These are phyloP conservation scores for Girardinichthys multiradiatus DNA, from an alignment of 2,113 vertebrate species.

Conservation along the genomic window DNA sequence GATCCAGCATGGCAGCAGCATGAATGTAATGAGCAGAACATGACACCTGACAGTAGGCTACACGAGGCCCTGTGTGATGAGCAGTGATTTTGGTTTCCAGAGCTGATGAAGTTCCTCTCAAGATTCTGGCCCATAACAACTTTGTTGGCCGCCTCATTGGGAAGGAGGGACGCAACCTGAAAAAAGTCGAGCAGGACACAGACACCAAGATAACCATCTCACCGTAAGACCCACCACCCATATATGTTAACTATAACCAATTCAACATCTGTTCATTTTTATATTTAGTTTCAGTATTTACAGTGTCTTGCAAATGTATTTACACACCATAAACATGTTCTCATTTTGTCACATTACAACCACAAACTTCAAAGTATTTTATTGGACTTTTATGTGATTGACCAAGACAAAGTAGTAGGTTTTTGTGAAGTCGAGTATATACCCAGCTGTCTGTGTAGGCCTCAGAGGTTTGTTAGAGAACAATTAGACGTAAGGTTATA, in stretches of 20 bases:
- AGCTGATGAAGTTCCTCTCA: slow-evolving; percentile 94
- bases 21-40: background rate
- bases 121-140: slow-evolving; percentile 95
- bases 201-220: slow-evolving; percentile 98
- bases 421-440: too few species aligned
- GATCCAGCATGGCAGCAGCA: background rate
- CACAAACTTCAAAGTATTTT: too few species aligned
- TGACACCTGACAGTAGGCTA: background rate
- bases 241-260: background rate
- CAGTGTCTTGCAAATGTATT: background rate
- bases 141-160: slow-evolving; percentile 95
- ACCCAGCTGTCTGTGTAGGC: too few species aligned
- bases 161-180: slow-evolving; percentile 94
- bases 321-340: background rate
- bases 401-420: too few species aligned
- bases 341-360: too few species aligned
- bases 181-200: slow-evolving; percentile 96
- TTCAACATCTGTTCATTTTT: background rate
- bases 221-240: slow-evolving; percentile 79
- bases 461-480: too few species aligned
- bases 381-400: too few species aligned
- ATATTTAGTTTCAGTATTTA: too few species aligned
- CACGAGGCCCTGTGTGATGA: background rate
- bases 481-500: too few species aligned
- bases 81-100: slow-evolving; percentile 57